Conservation (phyloP, 2,888 invertebrate species). For the Drosophila helvetica region DNA sequence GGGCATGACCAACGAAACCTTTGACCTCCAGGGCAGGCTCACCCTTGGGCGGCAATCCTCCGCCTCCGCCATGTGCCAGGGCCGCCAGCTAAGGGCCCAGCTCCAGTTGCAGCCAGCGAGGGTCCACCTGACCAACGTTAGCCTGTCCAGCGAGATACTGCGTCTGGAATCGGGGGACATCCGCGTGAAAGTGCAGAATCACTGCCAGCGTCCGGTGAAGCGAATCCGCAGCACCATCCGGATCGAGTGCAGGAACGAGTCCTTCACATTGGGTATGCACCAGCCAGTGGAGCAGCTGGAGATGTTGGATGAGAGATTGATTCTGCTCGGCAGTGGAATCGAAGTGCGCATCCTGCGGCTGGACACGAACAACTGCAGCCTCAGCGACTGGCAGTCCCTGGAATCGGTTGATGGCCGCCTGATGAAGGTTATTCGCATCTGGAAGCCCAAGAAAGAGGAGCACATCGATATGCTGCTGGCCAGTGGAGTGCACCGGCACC, state of each 20-base stretch:
- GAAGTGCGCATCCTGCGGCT: slow-evolving; percentile 77
- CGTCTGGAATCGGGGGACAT: slow-evolving; percentile 22
- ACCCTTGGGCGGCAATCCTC: slow-evolving; percentile 44
- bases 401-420: slow-evolving; percentile 66
- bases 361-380: slow-evolving; percentile 40
- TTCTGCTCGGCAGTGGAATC: slow-evolving; percentile 70
- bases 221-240: slow-evolving; percentile 69
- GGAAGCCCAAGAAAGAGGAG: slow-evolving; percentile 20
- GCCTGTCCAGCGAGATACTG: slow-evolving; percentile 47
- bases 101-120: slow-evolving; percentile 35
- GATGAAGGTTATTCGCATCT: slow-evolving; percentile 60
- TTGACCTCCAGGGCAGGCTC: slow-evolving; percentile 41
- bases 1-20: slow-evolving; percentile 41
- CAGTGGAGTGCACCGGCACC: slow-evolving; percentile 57
- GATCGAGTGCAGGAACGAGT: slow-evolving; percentile 56
- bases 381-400: slow-evolving; percentile 79
- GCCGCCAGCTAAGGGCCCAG: slow-evolving; percentile 59
- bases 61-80: slow-evolving; percentile 35
- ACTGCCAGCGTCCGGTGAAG: slow-evolving; percentile 55
- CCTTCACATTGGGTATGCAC: slow-evolving; percentile 67
- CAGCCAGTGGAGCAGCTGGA: slow-evolving; percentile 62
- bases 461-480: slow-evolving; percentile 50
- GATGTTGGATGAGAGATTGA: slow-evolving; percentile 34
- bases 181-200: slow-evolving; percentile 69
- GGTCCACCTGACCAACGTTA: slow-evolving; percentile 61